A percentile compares a stretch with the other conserved stretches of the same genome.
These are phyloP conservation scores for Eumeta japonica DNA, from an alignment of 1,140 invertebrate genomes.

Conservation along the genomic window DNA sequence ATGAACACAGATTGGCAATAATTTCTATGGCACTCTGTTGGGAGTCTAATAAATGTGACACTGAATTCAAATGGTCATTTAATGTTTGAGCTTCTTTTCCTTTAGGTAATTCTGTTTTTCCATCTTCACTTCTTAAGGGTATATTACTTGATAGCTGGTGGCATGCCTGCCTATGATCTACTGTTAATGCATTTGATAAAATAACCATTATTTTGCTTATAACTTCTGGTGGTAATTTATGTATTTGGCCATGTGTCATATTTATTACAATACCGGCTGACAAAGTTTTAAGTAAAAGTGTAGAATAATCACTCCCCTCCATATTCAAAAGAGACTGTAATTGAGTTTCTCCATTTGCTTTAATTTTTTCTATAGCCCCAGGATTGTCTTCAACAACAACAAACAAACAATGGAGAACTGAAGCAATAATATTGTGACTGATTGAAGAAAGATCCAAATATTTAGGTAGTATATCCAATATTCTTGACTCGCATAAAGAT, in stretches of 20 bases:
- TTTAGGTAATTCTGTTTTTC: conserved; percentile 25
- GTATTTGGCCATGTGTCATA: conserved; percentile 41
- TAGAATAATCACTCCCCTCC: conserved; percentile 37
- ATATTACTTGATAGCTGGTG: conserved; percentile 54
- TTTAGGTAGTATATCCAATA: conserved; percentile 63
- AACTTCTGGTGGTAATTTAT: conserved; percentile 30
- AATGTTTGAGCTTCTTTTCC: conserved; percentile 33
- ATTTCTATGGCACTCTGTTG: conserved; percentile 70
- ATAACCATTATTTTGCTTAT: conserved; percentile 45
- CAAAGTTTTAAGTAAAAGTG: conserved; percentile 58
- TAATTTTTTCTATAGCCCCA: conserved; percentile 52
- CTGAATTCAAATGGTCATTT: conserved; percentile 48
- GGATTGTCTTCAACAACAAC: conserved; percentile 70
- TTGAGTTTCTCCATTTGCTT: conserved; percentile 39
- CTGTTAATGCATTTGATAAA: conserved; percentile 48
- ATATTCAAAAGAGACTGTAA: conserved; percentile 51
- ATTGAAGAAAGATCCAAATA: conserved; percentile 63
- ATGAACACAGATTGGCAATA: conserved; percentile 68
- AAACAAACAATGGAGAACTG: conserved; percentile 65
- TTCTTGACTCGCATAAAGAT: conserved; percentile 64
- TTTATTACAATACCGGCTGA: conserved; percentile 59
- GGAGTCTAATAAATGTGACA: conserved; percentile 58
- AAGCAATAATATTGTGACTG: conserved; percentile 61
- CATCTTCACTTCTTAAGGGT: conserved; percentile 31
- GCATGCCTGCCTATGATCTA: conserved; percentile 41